A percentile compares a stretch with the other conserved stretches of the same genome.
phyloP scores from a whole-genome alignment of 2,113 vertebrate species.

The Ceyx melanurus region DNA sequence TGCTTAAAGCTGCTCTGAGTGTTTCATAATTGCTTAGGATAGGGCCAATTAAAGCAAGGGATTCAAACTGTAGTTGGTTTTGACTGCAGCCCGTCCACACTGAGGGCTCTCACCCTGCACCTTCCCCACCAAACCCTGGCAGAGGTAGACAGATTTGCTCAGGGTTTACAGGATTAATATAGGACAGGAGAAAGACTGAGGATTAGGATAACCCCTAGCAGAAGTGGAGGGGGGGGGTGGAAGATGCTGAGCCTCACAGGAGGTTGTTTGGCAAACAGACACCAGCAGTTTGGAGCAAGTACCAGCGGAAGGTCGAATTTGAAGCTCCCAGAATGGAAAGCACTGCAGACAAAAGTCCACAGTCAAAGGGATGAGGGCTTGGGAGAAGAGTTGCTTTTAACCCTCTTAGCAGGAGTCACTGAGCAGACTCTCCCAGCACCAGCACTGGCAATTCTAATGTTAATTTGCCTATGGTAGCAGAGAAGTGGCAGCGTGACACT shows the following conservation, averaged over 20 bases:
- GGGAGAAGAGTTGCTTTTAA: neutral
- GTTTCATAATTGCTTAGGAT: neutral
- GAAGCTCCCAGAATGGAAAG: neutral
- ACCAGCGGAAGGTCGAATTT: neutral
- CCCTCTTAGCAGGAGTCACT: neutral
- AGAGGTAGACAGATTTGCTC: slow-evolving; percentile 16
- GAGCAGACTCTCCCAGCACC: neutral
- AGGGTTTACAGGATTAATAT: slow-evolving; percentile 41
- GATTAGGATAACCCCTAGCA: slow-evolving; percentile 6
- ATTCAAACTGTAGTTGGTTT: neutral
- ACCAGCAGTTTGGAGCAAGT: neutral
- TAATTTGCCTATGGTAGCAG: neutral
- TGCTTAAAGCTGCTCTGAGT: neutral
- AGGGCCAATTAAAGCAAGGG: neutral
- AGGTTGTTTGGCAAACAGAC: neutral
- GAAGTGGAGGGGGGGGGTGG: neutral
- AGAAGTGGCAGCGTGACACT: neutral
- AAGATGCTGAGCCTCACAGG: neutral
- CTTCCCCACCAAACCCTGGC: neutral
- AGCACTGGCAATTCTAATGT: neutral
- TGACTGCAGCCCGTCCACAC: neutral
- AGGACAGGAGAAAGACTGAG: neutral
- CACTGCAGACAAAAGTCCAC: neutral
- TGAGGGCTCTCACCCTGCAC: neutral
- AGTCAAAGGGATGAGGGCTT: neutral